Evolutionary conservation across 2,113 vertebrate species (phyloP).

Genomic region (Hemibates koningsi): DNA sequence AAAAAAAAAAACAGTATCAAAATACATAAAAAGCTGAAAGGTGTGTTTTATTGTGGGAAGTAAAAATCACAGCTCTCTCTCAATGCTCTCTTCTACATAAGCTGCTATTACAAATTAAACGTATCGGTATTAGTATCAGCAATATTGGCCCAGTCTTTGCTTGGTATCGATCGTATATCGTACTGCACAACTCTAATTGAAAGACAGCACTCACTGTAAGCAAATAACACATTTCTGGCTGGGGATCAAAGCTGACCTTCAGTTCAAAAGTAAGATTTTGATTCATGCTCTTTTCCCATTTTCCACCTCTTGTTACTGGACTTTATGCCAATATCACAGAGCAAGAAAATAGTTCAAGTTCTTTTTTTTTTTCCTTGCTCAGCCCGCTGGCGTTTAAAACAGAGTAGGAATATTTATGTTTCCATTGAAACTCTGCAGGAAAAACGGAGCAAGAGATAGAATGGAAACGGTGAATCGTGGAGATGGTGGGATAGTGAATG

Average conservation of each 20-base stretch:
- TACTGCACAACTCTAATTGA: not conserved
- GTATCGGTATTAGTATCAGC: not conserved
- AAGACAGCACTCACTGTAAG: not conserved
- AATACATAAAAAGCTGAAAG: not conserved
- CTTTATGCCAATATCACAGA: not conserved
- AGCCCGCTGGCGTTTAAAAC: not conserved
- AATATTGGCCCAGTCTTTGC: not conserved
- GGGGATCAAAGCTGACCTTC: not conserved
- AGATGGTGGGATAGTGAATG: not conserved
- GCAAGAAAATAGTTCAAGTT: not conserved
- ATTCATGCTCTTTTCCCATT: not conserved
- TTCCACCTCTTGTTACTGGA: not conserved
- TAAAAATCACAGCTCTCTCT: not conserved
- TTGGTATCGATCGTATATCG: not conserved
- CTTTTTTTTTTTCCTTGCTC: not conserved
- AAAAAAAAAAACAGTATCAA: not conserved
- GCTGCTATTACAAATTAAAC: not conserved
- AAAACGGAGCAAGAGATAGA: not conserved
- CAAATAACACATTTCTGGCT: not conserved
- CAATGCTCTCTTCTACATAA: not conserved
- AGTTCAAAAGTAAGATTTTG: not conserved
- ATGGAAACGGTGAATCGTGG: constrained; percentile 1
- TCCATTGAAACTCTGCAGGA: constrained; percentile 14
- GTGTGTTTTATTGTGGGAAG: not conserved
- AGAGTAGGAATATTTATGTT: constrained; percentile 30